phyloP scores from a whole-genome alignment of 1,140 invertebrate genomes.

The Melitaea cinxia region DNA sequence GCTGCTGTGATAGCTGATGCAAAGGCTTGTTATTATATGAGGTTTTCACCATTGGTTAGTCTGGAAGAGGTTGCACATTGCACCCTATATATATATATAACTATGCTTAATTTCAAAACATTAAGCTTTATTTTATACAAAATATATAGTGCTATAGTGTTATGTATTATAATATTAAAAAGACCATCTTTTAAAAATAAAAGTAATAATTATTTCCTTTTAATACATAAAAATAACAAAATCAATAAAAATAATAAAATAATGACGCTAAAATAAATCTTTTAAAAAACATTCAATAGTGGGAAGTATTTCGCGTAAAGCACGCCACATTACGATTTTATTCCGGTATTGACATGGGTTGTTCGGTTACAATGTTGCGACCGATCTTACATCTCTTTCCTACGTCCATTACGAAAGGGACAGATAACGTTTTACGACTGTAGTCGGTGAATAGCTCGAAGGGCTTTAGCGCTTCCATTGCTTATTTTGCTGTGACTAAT shows the following conservation, averaged over 20 bases:
- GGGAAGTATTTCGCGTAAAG: constrained; percentile 50
- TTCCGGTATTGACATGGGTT: constrained; percentile 57
- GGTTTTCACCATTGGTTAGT: too few relatives aligned
- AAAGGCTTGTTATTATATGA: too few relatives aligned
- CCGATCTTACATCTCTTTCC: constrained; percentile 46
- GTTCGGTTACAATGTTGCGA: constrained; percentile 59
- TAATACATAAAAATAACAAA: not conserved
- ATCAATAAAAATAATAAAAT: not conserved
- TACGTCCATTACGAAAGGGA: constrained; percentile 46
- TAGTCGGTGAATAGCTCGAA: constrained; percentile 57
- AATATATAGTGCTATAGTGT: too few relatives aligned
- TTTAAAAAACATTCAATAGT: constrained; percentile 40
- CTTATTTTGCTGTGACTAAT: constrained; percentile 77
- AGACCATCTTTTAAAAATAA: too few relatives aligned
- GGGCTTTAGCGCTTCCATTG: constrained; percentile 69
- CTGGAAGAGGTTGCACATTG: too few relatives aligned
- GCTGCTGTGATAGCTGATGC: too few relatives aligned
- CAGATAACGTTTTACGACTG: constrained; percentile 60
- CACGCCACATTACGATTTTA: constrained; percentile 54
- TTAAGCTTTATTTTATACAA: too few relatives aligned
- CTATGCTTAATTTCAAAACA: too few relatives aligned
- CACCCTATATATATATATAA: too few relatives aligned
- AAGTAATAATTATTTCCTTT: too few relatives aligned
- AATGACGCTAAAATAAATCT: not conserved
- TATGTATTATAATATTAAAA: too few relatives aligned